Percentiles rank a stretch among this genome's conserved stretches.
phyloP scores from a whole-genome alignment of 2,797 vertebrate species.

The Tympanoctomys barrerae region DNA sequence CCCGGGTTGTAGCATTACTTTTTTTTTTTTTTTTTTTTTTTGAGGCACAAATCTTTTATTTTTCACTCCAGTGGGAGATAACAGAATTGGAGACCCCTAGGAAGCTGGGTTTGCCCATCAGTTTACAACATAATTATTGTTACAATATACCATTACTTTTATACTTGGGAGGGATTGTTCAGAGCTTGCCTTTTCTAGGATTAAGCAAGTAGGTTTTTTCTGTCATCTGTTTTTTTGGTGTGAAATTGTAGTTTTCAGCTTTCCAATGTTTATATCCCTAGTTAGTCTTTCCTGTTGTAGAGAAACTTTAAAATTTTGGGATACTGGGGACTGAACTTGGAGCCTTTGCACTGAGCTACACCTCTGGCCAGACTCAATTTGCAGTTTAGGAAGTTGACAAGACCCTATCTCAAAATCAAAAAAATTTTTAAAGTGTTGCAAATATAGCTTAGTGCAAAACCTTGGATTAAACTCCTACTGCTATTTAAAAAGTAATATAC shows the following conservation, averaged over 20 bases:
- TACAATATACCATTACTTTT: background rate
- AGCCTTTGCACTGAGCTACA: background rate
- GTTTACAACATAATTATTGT: no score
- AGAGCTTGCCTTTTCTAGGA: background rate
- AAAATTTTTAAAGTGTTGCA: background rate
- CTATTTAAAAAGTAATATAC: background rate
- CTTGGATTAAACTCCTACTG: background rate
- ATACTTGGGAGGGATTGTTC: background rate
- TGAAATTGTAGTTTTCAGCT: background rate
- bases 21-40: background rate
- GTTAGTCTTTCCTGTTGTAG: slow-evolving; percentile 34
- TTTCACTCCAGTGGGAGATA: no score
- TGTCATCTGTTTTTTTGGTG: background rate
- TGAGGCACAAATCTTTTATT: no score
- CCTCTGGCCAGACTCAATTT: background rate
- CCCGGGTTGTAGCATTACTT: background rate
- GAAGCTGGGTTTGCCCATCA: no score
- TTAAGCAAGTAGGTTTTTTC: slow-evolving; percentile 33
- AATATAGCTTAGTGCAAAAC: background rate
- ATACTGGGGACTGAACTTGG: background rate
- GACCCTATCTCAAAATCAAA: background rate
- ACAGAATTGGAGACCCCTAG: no score
- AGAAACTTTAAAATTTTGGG: slow-evolving; percentile 3
- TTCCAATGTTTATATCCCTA: background rate
- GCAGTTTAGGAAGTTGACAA: background rate